Evolutionary conservation across 1,140 invertebrate genomes (phyloP).

Genomic region (Papilio polytes): DNA sequence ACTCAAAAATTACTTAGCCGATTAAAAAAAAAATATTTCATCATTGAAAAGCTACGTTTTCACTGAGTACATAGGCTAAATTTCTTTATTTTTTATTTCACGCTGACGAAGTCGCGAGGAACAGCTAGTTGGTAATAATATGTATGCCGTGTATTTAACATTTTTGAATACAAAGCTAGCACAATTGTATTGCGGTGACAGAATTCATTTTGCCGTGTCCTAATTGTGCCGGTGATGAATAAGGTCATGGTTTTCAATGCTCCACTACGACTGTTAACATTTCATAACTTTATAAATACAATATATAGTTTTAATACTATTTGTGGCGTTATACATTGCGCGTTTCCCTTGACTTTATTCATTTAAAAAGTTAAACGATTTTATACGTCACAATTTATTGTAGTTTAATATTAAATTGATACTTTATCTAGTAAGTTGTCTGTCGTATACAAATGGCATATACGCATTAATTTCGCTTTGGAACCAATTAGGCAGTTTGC

Average conservation of each 20-base stretch:
- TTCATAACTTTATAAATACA: not conserved
- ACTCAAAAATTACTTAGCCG: too few species aligned
- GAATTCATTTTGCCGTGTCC: conserved; percentile 14
- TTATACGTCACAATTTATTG: not conserved
- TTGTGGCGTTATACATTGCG: not conserved
- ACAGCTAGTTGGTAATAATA: not conserved
- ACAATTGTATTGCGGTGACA: conserved; percentile 12
- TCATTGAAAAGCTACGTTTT: too few species aligned
- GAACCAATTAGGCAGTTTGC: conserved; percentile 67
- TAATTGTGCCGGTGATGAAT: conserved; percentile 4
- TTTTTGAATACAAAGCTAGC: conserved; percentile 29
- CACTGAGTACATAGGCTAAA: too few species aligned
- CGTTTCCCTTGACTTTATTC: not conserved
- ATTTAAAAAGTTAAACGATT: not conserved
- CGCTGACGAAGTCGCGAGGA: too few species aligned
- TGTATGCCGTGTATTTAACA: not conserved
- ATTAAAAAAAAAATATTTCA: too few species aligned
- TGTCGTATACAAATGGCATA: conserved; percentile 28
- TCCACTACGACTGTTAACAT: conserved; percentile 5
- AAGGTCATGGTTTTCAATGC: conserved; percentile 12
- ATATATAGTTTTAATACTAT: too few species aligned
- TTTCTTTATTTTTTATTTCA: too few species aligned
- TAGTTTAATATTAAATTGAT: not conserved
- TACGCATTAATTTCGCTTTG: conserved; percentile 63
- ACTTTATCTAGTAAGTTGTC: not conserved